These are phyloP conservation scores for Drosophila gunungcola DNA, from an alignment of 1,140 invertebrate species.

Conservation along the genomic window DNA sequence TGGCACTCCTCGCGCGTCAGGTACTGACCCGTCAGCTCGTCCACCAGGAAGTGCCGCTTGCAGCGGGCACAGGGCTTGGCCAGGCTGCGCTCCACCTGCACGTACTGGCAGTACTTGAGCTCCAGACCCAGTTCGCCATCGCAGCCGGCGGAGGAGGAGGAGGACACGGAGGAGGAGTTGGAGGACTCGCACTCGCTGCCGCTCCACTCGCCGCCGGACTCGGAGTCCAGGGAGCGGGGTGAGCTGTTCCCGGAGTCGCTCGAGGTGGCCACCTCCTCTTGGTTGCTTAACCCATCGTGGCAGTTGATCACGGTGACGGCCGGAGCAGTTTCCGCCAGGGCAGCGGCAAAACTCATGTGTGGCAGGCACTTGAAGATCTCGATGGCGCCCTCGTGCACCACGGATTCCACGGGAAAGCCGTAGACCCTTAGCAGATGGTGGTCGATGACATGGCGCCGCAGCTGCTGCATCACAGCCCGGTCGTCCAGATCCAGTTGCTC, in stretches of 20 bases:
- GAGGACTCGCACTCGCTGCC: constrained; percentile 61
- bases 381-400: constrained; percentile 86
- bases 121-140: constrained; percentile 7
- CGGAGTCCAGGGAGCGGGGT: constrained; percentile 85
- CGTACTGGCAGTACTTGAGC: constrained; percentile 60
- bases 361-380: constrained; percentile 87
- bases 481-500: constrained; percentile 84
- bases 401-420: constrained; percentile 90
- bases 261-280: constrained; percentile 17
- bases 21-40: constrained; percentile 87
- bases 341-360: constrained; percentile 79
- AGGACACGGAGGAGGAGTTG: not conserved
- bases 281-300: constrained; percentile 49
- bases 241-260: constrained; percentile 84
- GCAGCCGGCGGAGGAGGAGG: constrained; percentile 12
- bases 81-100: constrained; percentile 51
- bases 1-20: constrained; percentile 89
- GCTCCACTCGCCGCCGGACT: constrained; percentile 82
- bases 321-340: constrained; percentile 63
- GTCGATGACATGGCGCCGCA: constrained; percentile 88
- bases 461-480: constrained; percentile 78
- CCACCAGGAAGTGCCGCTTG: constrained; percentile 88
- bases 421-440: constrained; percentile 88
- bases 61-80: constrained; percentile 91
- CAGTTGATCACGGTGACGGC: constrained; percentile 59